A percentile compares a stretch with the other conserved stretches of the same genome.
These are phyloP conservation scores for Nothocercus julius DNA, from an alignment of 2,113 vertebrate species.

Conservation along the genomic window DNA sequence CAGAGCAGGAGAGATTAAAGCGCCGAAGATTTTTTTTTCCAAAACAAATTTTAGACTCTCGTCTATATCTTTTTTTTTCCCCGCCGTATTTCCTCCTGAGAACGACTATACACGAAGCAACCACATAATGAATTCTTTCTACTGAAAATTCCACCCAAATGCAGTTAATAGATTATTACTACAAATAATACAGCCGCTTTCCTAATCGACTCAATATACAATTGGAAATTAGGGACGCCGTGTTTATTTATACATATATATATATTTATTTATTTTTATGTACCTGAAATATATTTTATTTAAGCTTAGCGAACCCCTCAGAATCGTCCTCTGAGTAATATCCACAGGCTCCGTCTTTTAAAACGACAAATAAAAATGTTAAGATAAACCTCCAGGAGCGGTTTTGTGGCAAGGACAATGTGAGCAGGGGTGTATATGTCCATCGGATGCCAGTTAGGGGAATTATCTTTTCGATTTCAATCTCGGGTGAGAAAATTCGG, in stretches of 20 bases:
- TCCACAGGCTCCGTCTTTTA: background rate
- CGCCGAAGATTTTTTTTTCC: slow-evolving; percentile 18
- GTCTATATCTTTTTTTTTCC: background rate
- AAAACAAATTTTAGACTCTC: background rate
- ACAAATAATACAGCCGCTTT: background rate
- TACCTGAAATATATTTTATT: background rate
- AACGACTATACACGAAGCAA: background rate
- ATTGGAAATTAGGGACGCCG: background rate
- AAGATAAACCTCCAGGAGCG: background rate
- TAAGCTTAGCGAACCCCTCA: background rate
- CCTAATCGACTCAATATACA: background rate
- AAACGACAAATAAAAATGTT: background rate
- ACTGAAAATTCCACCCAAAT: slow-evolving; percentile 29
- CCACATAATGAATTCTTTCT: background rate
- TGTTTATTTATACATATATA: background rate
- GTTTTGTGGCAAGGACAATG: background rate
- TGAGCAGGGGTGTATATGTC: background rate
- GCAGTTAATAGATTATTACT: background rate
- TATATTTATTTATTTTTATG: background rate
- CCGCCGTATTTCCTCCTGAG: background rate
- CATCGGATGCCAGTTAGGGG: background rate
- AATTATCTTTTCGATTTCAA: background rate
- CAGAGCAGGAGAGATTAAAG: background rate
- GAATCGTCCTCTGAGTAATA: background rate
- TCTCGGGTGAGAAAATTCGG: background rate